Base-by-base conservation (phyloP, 2,888 invertebrate genomes). In the Amphipyra berbera region DNA sequence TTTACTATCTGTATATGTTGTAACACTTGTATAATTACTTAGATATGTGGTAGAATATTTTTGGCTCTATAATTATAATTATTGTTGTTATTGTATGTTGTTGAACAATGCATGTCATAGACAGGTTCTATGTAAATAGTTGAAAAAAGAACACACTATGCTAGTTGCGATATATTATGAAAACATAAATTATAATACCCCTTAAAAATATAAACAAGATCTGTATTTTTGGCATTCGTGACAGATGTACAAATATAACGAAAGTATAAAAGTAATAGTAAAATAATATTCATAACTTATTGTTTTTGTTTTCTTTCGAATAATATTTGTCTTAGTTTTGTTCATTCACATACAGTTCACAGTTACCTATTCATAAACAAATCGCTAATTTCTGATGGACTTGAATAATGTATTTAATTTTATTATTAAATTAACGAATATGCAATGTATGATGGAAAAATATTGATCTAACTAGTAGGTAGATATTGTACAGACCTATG, bases 1-100 rank as follows among this genome's bases (percentile, higher is more conserved):
- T 81, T 84, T 76, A 82, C 78, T 88, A 82, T 92, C 86, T 93
- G 91, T 93, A 92, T 91, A 93, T 93, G 89, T 92, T 89, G 91
- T 88, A 89, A 84, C 80, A 84, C 84, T 86, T 86, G 83, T 85
- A 83, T 85, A 82, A 82, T 81, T 82, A 83, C 61, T 73, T 81
- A 81, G 78, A 79, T 81, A 81, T 77, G 76, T 72, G 61, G 74
- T 84, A 82, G 81, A 69, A 59, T 82, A 77, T 87, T 86, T 87
- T 83, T 47, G 87, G 88, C 87, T 87, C 88, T 88, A 87, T 79
- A 21, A 21, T 21, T 21, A 75, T 85, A 69, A 81, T 80, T 86
- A 86, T 85, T 88, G 85, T 89, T 91, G 85, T 88, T 87, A 83
- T 78, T 78, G 79, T 84, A 88, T 87, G 87, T 89, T 90, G 91